Percentiles rank a stretch among this genome's conserved stretches.
These are phyloP conservation scores for Mactra quadrangularis DNA, from an alignment of 1,140 invertebrate species.

Conservation along the genomic window DNA sequence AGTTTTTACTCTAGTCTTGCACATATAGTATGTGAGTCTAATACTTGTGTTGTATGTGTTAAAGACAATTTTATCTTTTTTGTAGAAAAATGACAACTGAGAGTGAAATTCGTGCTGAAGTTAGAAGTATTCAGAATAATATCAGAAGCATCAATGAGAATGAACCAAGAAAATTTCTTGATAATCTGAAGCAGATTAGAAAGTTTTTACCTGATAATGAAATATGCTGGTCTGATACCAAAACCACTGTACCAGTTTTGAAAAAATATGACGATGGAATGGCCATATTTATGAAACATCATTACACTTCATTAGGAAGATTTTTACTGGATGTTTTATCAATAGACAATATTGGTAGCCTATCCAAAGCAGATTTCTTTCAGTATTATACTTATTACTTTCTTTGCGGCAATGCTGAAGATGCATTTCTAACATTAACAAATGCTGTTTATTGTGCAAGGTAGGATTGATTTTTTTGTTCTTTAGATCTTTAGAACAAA, in stretches of 20 bases:
- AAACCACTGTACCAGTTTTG: not conserved
- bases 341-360: constrained; percentile 27
- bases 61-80: too few relatives aligned
- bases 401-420: constrained; percentile 35
- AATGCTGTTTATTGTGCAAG: constrained; percentile 14
- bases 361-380: constrained; percentile 41
- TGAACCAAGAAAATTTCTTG: not conserved
- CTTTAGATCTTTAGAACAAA: too few relatives aligned
- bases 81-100: constrained; percentile 23
- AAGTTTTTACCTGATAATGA: constrained; percentile 8
- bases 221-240: not conserved
- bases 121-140: constrained; percentile 34
- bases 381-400: constrained; percentile 51
- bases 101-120: constrained; percentile 3
- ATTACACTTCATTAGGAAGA: constrained; percentile 26
- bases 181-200: constrained; percentile 3
- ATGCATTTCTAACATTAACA: constrained; percentile 44
- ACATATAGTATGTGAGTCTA: too few relatives aligned
- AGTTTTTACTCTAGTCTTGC: too few relatives aligned
- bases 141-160: constrained; percentile 6
- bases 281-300: constrained; percentile 47
- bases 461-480: constrained; percentile 20
- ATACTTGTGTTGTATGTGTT: too few relatives aligned
- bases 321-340: constrained; percentile 41
- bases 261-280: constrained; percentile 6